Base-by-base conservation (phyloP, 2,797 vertebrate species). In the Clarias laeviceps region DNA sequence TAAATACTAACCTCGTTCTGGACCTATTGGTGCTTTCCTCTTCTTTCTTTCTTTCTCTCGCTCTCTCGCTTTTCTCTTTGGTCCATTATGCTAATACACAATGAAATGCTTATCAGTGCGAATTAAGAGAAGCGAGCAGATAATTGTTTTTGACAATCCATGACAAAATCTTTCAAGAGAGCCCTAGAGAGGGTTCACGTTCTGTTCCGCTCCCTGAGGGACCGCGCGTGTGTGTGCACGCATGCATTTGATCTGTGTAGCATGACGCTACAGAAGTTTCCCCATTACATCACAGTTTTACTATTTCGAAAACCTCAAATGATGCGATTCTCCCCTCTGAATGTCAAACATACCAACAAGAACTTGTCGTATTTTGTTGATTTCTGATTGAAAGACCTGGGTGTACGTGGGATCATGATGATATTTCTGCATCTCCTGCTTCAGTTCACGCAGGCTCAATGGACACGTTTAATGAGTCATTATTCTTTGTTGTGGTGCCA, bases 41-140 rank as follows among this genome's bases (percentile, higher is more conserved):
- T 18, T 83, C 74, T 70, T 14, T 62, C 62, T 82, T n/a, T 84
- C 68, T 73, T 5, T 12, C 40, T 69, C 8, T 84, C 74, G 37
- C n/a, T 82, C 65, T 57, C 64, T 85, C 40, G 27, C 57, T 59
- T 56, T 78, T 54, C 37, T 32, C 22, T 61, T 76, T 29, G 61
- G 92, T 93, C 92, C 89, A 93, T 95, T 94, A 95, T 88, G 93
- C 93, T 95, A 95, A 95, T 94, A 94, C 92, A 92, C 94, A 94
- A 93, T 92, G 93, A 94, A 94, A 95, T 95, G 94, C 94, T 95
- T 95, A 95, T 96, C 94, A 94, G 93, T 93, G 94, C 92, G 94
- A 94, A 96, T 96, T 95, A 96, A 94, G 93, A 94, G 92, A 89
- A 92, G 86, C 91, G 90, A 90, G 93, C 91, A 94, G 93, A 91